A percentile compares a stretch with the other conserved stretches of the same genome.
These are phyloP conservation scores for Manis pentadactyla DNA, from an alignment of 2,797 vertebrate species.

Conservation along the genomic window DNA sequence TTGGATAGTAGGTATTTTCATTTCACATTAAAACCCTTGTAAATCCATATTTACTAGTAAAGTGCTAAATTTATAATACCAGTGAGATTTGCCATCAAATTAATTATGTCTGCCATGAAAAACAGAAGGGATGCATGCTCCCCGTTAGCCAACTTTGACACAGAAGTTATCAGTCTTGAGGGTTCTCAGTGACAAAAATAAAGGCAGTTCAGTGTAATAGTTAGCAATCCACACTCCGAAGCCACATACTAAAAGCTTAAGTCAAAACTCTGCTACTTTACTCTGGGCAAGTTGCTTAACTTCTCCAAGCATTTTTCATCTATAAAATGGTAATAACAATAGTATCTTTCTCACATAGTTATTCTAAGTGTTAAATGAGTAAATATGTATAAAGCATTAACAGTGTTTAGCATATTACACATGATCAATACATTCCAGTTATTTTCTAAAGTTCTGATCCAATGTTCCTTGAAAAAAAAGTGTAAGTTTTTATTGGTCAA, in stretches of 20 bases:
- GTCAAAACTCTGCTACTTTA: not conserved
- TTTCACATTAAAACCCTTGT: not conserved
- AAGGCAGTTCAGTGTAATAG: not conserved
- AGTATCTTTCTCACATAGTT: not conserved
- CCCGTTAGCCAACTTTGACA: not conserved
- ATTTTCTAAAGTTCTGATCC: not conserved
- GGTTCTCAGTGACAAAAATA: not conserved
- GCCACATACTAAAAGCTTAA: not conserved
- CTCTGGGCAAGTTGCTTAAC: not conserved
- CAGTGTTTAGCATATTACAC: not conserved
- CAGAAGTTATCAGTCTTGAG: not conserved
- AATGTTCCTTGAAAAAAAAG: not conserved
- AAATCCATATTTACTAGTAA: not conserved
- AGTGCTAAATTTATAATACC: not conserved
- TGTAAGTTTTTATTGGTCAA: not conserved
- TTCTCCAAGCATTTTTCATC: not conserved
- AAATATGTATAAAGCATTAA: not conserved
- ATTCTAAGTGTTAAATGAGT: not conserved
- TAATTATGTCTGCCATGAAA: not conserved
- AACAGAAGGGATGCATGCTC: not conserved
- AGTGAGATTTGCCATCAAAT: not conserved
- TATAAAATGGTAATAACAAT: not conserved
- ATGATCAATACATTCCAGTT: not conserved
- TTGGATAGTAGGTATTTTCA: not conserved
- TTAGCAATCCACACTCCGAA: not conserved